Evolutionary conservation across 1,140 invertebrate species (phyloP).

Genomic region (Calephelis virginiensis): DNA sequence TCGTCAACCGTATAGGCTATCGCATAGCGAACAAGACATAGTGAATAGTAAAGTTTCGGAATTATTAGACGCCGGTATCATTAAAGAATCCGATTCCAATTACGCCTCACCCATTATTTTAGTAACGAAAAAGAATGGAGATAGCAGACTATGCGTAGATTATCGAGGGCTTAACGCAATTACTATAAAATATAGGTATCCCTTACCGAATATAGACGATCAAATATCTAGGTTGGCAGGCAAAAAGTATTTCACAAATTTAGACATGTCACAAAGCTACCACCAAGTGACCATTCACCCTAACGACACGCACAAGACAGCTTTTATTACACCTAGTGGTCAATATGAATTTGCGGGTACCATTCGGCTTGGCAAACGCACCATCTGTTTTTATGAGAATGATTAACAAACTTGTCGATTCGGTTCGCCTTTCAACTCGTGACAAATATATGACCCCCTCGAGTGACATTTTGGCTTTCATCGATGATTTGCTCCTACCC

Average conservation of each 20-base stretch:
- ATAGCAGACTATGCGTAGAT: constrained; percentile 38
- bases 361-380: constrained; percentile 46
- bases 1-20: constrained; percentile 36
- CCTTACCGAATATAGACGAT: constrained; percentile 38
- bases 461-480: too few species aligned
- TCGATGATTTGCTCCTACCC: too few species aligned
- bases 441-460: constrained; percentile 22
- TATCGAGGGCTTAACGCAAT: constrained; percentile 47
- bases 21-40: constrained; percentile 29
- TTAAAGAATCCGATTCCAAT: constrained; percentile 34
- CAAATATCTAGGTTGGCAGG: constrained; percentile 34
- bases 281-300: constrained; percentile 62
- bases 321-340: constrained; percentile 49
- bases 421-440: constrained; percentile 5
- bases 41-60: constrained; percentile 31
- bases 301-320: constrained; percentile 29
- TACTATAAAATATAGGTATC: constrained; percentile 48
- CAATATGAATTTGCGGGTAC: constrained; percentile 46
- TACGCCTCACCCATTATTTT: constrained; percentile 34
- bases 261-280: constrained; percentile 70
- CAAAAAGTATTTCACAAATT: constrained; percentile 35
- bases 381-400: constrained; percentile 34
- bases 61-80: constrained; percentile 31
- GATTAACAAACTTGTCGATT: constrained; percentile 34
- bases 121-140: constrained; percentile 35